These are phyloP conservation scores for Botia kubotai DNA, from an alignment of 2,797 vertebrate species.

Conservation along the genomic window DNA sequence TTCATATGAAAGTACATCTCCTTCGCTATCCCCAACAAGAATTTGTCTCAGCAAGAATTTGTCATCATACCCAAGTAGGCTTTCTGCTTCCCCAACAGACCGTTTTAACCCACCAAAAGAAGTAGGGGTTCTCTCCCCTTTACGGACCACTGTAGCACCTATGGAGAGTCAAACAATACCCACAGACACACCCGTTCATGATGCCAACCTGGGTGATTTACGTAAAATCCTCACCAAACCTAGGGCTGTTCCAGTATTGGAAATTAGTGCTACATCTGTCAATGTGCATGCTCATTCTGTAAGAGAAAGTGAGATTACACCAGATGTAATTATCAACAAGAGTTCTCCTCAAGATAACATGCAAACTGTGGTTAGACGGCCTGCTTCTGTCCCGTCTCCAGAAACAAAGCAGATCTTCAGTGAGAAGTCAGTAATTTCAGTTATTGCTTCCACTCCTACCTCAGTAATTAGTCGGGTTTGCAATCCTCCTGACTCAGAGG, in stretches of 20 bases:
- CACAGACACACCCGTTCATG: slow-evolving; percentile 84
- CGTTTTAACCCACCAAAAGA: slow-evolving; percentile 88
- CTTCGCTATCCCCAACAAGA: slow-evolving; percentile 71
- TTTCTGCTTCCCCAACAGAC: slow-evolving; percentile 79
- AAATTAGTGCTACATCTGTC: slow-evolving; percentile 69
- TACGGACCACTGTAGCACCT: slow-evolving; percentile 70
- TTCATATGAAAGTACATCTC: slow-evolving; percentile 69
- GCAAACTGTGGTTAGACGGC: slow-evolving; percentile 72
- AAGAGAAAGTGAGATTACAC: slow-evolving; percentile 68
- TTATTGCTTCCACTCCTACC: slow-evolving; percentile 92
- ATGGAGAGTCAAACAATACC: slow-evolving; percentile 77
- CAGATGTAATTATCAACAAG: slow-evolving; percentile 73
- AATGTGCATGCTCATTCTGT: slow-evolving; percentile 77
- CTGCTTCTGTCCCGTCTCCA: slow-evolving; percentile 71
- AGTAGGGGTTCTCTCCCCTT: slow-evolving; percentile 73
- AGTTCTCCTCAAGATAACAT: slow-evolving; percentile 79
- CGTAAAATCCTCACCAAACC: slow-evolving; percentile 95
- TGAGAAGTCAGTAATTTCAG: slow-evolving; percentile 85
- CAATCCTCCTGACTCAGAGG: slow-evolving; percentile 88
- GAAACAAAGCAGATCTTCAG: slow-evolving; percentile 80
- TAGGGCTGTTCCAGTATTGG: slow-evolving; percentile 81
- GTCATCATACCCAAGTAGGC: slow-evolving; percentile 67
- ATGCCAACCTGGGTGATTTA: slow-evolving; percentile 87
- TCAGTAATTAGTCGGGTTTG: slow-evolving; percentile 97
- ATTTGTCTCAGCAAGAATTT: slow-evolving; percentile 70